Conservation (phyloP, 2,113 vertebrate genomes). For the Camelus dromedarius region DNA sequence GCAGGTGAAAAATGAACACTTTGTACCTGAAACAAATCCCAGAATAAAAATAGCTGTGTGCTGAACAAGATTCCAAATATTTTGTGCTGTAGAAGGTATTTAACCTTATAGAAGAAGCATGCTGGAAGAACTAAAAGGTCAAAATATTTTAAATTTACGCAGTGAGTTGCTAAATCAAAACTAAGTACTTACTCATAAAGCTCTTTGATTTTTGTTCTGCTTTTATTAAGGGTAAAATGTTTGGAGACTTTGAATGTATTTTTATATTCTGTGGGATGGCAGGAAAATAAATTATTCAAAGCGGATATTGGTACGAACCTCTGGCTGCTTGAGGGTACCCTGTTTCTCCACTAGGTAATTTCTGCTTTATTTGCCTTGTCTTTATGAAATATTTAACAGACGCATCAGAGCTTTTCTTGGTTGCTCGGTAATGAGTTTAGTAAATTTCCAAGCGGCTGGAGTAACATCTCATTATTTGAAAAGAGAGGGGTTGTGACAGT, state of each 20-base stretch:
- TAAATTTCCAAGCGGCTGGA: conserved; percentile 53
- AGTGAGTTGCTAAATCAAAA: not conserved
- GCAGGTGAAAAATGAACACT: not conserved
- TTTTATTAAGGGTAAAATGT: conserved; percentile 38
- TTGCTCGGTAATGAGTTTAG: not conserved
- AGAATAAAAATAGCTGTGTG: not conserved
- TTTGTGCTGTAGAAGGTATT: not conserved
- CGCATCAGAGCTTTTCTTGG: conserved; percentile 6
- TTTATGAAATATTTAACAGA: conserved; percentile 65
- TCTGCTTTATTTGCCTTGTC: conserved; percentile 49
- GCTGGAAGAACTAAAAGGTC: not conserved
- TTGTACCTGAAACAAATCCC: not conserved
- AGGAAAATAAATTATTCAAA: conserved; percentile 61
- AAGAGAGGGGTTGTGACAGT: not conserved
- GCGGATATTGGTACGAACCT: conserved; percentile 27
- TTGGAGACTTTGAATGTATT: not conserved
- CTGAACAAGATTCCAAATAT: not conserved
- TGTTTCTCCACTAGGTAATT: conserved; percentile 45
- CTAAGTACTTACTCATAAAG: not conserved
- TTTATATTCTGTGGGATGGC: not conserved
- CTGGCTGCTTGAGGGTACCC: not conserved
- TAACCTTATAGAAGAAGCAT: not conserved
- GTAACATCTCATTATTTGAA: conserved; percentile 43
- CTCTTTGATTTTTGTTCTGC: not conserved
- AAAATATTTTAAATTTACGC: conserved; percentile 25